A percentile compares a stretch with the other conserved stretches of the same genome.
phyloP scores from a whole-genome alignment of 2,888 invertebrate genomes.

The Caradrina clavipalpis region DNA sequence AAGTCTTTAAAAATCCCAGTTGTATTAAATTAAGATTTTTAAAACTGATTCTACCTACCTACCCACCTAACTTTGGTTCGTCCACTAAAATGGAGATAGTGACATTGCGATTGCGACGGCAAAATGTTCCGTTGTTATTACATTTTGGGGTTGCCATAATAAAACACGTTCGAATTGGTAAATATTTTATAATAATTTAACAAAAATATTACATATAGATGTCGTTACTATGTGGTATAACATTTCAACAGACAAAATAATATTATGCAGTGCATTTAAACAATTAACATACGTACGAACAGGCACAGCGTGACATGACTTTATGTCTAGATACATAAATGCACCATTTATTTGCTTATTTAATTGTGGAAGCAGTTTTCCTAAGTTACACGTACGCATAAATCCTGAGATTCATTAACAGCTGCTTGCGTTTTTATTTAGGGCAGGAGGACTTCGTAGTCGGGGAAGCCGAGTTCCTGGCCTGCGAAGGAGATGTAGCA shows the following conservation, averaged over 20 bases:
- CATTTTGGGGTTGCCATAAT: neutral
- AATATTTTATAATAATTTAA: conserved; percentile 68
- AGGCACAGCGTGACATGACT: conserved; percentile 64
- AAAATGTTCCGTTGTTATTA: neutral
- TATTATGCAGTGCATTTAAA: conserved; percentile 73
- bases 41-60: no score
- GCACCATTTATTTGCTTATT: conserved; percentile 46
- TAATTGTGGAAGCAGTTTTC: conserved; percentile 56
- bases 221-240: conserved; percentile 49
- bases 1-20: no score
- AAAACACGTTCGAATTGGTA: conserved; percentile 45
- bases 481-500: conserved; percentile 96
- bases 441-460: conserved; percentile 94
- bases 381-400: conserved; percentile 51
- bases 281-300: conserved; percentile 61
- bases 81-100: neutral
- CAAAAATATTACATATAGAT: conserved; percentile 63
- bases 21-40: no score
- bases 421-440: conserved; percentile 64
- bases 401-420: conserved; percentile 58
- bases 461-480: conserved; percentile 94
- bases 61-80: neutral
- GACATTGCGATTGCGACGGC: neutral
- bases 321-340: conserved; percentile 46
- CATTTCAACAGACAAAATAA: conserved; percentile 55